These are phyloP conservation scores for Rousettus madagascariensis DNA, from an alignment of 2,797 vertebrate species.

Conservation along the genomic window DNA sequence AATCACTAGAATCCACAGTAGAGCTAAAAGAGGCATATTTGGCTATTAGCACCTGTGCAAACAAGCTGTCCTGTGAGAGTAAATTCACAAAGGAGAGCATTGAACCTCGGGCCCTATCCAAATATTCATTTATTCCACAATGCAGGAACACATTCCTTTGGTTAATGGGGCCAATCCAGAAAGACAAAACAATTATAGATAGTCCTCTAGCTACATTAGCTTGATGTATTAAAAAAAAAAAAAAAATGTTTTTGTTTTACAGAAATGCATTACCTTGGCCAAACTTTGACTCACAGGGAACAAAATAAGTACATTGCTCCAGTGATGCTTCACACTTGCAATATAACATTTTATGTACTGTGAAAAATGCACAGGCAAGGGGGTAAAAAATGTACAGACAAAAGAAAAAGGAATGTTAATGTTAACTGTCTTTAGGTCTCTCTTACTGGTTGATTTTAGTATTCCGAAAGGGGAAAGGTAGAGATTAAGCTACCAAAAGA, in stretches of 20 bases:
- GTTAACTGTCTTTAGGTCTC: constrained; percentile 35
- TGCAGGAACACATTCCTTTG: constrained; percentile 1
- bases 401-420: not conserved
- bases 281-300: constrained; percentile 4
- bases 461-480: not conserved
- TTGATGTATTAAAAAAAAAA: not conserved
- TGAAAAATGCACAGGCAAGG: not conserved
- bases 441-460: constrained; percentile 36
- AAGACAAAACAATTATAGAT: constrained; percentile 20
- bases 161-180: not conserved
- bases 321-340: not conserved
- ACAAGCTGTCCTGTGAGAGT: not conserved
- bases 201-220: constrained; percentile 10
- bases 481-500: not conserved
- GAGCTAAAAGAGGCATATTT: constrained; percentile 21
- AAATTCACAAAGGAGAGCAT: not conserved
- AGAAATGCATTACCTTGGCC: constrained; percentile 41
- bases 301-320: not conserved
- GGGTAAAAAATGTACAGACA: not conserved
- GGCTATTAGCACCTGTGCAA: not conserved
- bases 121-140: not conserved
- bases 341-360: not conserved
- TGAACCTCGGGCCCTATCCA: not conserved
- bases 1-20: not conserved
- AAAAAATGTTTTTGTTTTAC: constrained; percentile 37